Percentiles rank a stretch among this genome's conserved stretches.
These are phyloP conservation scores for Gonocerus acuteangulatus DNA, from an alignment of 2,888 invertebrate genomes.

Conservation along the genomic window DNA sequence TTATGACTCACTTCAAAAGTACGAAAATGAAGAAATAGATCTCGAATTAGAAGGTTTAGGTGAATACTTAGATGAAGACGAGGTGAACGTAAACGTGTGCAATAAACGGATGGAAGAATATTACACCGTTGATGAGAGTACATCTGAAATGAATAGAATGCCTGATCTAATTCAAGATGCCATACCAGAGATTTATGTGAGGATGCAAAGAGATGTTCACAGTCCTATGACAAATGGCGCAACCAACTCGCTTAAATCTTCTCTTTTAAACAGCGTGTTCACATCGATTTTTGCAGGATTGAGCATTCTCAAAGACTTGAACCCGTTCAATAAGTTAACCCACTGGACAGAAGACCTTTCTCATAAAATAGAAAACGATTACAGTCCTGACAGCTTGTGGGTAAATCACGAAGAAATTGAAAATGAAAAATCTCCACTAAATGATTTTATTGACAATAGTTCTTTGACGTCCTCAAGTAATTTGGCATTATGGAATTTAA, in stretches of 20 bases:
- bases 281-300: not conserved
- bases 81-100: not conserved
- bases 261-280: not conserved
- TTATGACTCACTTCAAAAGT: not conserved
- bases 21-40: not conserved
- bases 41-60: not conserved
- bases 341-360: not conserved
- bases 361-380: not conserved
- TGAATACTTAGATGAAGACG: not conserved
- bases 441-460: not conserved
- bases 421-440: no score
- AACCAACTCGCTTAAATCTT: not conserved
- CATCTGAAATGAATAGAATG: not conserved
- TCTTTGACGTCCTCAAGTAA: not conserved
- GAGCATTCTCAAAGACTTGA: not conserved
- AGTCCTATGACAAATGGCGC: not conserved
- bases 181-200: not conserved
- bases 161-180: not conserved
- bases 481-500: not conserved
- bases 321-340: not conserved
- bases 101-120: not conserved
- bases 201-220: not conserved
- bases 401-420: no score
- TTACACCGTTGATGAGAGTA: not conserved
- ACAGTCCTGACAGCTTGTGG: no score